Percentiles rank a stretch among this genome's conserved stretches.
Conservation (phyloP, 2,797 vertebrate species). For the Morus bassanus region DNA sequence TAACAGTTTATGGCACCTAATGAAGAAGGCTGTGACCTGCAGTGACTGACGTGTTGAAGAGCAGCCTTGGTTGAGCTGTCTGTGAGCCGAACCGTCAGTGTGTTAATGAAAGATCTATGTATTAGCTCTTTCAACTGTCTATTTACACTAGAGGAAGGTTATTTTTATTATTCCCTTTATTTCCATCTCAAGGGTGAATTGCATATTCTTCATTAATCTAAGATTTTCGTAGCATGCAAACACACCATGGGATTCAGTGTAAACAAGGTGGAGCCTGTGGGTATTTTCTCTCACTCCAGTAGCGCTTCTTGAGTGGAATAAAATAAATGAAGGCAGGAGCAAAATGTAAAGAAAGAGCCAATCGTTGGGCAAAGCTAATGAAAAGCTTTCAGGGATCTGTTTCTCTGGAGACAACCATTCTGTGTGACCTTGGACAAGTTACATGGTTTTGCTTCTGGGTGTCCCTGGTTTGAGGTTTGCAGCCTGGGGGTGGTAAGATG, state of each 20-base stretch:
- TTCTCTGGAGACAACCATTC: neutral
- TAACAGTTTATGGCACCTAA: neutral
- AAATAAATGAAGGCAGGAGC: neutral
- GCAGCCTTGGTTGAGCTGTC: too few species aligned
- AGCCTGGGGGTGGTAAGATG: neutral
- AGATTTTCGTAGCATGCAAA: neutral
- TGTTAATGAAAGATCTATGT: accelerated
- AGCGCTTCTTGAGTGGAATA: neutral
- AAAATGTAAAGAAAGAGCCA: neutral
- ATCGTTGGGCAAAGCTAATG: neutral
- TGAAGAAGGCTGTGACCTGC: too few species aligned
- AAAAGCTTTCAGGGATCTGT: neutral
- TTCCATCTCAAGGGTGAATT: accelerated
- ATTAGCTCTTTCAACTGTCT: neutral
- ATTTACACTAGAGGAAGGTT: neutral
- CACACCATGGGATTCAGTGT: accelerated
- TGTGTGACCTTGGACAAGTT: neutral
- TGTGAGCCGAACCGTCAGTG: neutral
- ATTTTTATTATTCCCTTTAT: neutral
- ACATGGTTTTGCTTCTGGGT: neutral
- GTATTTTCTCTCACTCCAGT: neutral
- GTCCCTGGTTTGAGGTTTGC: neutral
- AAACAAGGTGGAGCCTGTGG: neutral
- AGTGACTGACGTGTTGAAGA: neutral
- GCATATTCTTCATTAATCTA: neutral